Base-by-base conservation (phyloP, 2,888 invertebrate genomes). In the Lochmaea crataegi region DNA sequence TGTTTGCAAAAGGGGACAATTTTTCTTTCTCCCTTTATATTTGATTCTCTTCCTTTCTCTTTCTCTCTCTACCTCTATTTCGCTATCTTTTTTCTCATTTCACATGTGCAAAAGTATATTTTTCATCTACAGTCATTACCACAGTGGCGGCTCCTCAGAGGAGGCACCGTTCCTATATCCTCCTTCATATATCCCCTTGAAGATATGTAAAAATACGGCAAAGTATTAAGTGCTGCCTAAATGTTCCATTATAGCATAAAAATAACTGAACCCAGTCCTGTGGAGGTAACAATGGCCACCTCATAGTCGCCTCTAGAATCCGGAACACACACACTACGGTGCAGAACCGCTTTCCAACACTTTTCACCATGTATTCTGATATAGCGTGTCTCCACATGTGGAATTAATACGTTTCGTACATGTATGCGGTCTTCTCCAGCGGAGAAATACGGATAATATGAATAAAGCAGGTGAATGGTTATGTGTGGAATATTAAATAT, bases 391-490 rank as follows among this genome's bases (percentile, higher is more conserved):
- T 53, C 63, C 48, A 69, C 69, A 69, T 69, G 69, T 63, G 53
- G 69, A 69, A 69, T 69, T 69, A 69, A 69, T 69, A 42, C 63
- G 63, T 69, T 69, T 42, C 63, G 69, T 69, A 69, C 69, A 69
- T 69, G 69, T 69, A 51, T 69, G 69, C 69, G 56, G 69, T 63
- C 56, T 63, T 69, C 63, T 38, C 48, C 51, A 22, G 18, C 38
- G 22, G 11, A 45, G 63, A 69, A 69, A 69, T 69, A 63, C 69
- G 63, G 63, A 69, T 69, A 63, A 69, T 60, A 53, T 63, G 69
- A 63, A 69, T 63, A 69, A 53, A 18, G 42, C 69, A 63, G 63
- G 69, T 48, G 65, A 51, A 64, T 42, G 64, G 45, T 60, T 60
- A 6, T 4, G n/a, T 48, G 11, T 10, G 5, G n/a, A 48, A 48